phyloP scores from a whole-genome alignment of 2,888 invertebrate genomes.

The Mongoloraphidia duomilia region DNA sequence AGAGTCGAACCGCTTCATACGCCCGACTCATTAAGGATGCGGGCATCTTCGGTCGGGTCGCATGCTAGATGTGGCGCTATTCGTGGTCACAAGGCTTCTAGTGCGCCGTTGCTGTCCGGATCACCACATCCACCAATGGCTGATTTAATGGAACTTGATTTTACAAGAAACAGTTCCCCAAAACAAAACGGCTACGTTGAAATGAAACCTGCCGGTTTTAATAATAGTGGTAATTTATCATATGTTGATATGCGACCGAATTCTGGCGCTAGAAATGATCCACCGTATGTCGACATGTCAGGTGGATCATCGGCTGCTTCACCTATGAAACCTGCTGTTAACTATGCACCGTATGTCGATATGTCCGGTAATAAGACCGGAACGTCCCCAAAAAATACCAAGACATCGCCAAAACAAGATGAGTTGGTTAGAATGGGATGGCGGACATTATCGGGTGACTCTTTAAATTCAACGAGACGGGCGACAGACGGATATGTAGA shows the following conservation, averaged over 20 bases:
- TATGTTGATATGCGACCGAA: slow-evolving; percentile 19
- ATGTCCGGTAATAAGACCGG: slow-evolving; percentile 28
- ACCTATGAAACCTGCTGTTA: slow-evolving; percentile 16
- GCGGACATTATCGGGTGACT: slow-evolving; percentile 29
- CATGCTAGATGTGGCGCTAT: slow-evolving; percentile 35
- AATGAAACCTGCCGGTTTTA: slow-evolving; percentile 27
- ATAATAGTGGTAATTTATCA: slow-evolving; percentile 15
- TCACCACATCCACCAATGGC: slow-evolving; percentile 38
- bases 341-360: slow-evolving; percentile 21
- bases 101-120: slow-evolving; percentile 50
- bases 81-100: slow-evolving; percentile 43
- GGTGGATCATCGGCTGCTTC: slow-evolving; percentile 26
- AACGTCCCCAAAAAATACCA: slow-evolving; percentile 7
- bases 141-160: slow-evolving; percentile 74
- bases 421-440: slow-evolving; percentile 29
- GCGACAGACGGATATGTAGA: slow-evolving; percentile 49
- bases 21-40: slow-evolving; percentile 39
- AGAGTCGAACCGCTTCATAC: slow-evolving; percentile 23
- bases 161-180: slow-evolving; percentile 25
- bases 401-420: slow-evolving; percentile 25
- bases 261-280: slow-evolving; percentile 28
- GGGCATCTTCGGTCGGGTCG: slow-evolving; percentile 68
- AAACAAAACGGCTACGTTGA: slow-evolving; percentile 26
- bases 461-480: slow-evolving; percentile 26
- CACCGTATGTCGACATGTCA: slow-evolving; percentile 36